Conservation (phyloP, 2,113 vertebrate species). For the Bubo blakistoni region DNA sequence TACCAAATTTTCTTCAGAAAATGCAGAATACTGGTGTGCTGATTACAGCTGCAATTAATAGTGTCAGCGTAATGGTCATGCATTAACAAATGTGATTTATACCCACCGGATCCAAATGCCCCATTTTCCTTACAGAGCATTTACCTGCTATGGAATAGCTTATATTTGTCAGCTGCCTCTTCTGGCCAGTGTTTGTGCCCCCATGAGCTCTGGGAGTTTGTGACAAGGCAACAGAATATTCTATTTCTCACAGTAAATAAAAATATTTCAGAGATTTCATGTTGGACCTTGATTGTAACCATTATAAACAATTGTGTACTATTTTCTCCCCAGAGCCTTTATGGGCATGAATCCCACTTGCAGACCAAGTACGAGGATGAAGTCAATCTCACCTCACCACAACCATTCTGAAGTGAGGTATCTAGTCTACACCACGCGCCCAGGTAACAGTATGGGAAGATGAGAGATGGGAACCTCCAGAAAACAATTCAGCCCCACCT, state of each 20-base stretch:
- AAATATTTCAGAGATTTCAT: background rate
- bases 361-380: background rate
- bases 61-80: background rate
- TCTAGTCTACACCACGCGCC: fast-evolving
- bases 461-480: background rate
- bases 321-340: background rate
- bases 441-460: background rate
- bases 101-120: background rate
- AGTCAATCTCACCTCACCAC: background rate
- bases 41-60: background rate
- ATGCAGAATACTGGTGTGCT: background rate
- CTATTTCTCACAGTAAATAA: background rate
- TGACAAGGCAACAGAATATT: background rate
- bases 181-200: background rate
- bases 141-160: background rate
- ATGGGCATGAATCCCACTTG: background rate
- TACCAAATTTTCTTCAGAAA: background rate
- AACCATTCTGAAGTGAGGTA: background rate
- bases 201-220: background rate
- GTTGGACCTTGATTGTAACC: background rate
- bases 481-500: background rate
- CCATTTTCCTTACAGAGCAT: background rate
- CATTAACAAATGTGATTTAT: background rate
- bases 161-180: background rate
- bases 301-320: background rate